phyloP scores from a whole-genome alignment of 2,113 vertebrate species.

The Dipodomys spectabilis region DNA sequence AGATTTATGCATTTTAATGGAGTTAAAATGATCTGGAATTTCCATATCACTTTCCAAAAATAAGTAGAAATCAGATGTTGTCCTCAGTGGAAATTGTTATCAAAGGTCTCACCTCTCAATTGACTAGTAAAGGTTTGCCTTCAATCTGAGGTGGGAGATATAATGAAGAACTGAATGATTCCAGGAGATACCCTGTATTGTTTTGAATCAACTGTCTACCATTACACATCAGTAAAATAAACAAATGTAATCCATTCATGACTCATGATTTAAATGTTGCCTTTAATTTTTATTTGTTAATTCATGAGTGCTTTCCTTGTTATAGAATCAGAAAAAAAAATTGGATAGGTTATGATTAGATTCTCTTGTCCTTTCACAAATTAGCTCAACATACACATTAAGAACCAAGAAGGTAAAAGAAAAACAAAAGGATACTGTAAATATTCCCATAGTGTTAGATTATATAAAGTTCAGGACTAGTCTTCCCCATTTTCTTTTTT shows the following conservation, averaged over 20 bases:
- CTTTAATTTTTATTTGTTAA: slow-evolving; percentile 81
- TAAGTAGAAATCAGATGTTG: neutral
- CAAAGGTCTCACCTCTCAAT: slow-evolving; percentile 73
- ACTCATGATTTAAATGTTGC: slow-evolving; percentile 85
- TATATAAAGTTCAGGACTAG: neutral
- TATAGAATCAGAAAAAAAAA: slow-evolving; percentile 77
- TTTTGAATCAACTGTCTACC: slow-evolving; percentile 80
- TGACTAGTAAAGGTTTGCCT: slow-evolving; percentile 71
- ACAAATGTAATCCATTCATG: slow-evolving; percentile 85
- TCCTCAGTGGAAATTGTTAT: slow-evolving; percentile 73
- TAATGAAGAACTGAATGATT: slow-evolving; percentile 83
- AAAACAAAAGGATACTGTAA: neutral
- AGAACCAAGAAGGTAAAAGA: slow-evolving; percentile 53
- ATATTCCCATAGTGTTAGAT: neutral
- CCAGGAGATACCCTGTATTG: slow-evolving; percentile 74
- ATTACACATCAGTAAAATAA: slow-evolving; percentile 81
- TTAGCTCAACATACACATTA: slow-evolving; percentile 55
- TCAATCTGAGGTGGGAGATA: slow-evolving; percentile 75
- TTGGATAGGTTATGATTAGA: slow-evolving; percentile 69
- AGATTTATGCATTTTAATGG: neutral
- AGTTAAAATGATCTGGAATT: neutral
- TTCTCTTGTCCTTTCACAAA: slow-evolving; percentile 68
- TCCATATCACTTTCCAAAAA: neutral
- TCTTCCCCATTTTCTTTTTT: no score
- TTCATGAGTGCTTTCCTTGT: slow-evolving; percentile 74